Evolutionary conservation across 2,797 vertebrate genomes (phyloP), one percentile per base, ranked within the genome.

Genomic region (Melanotaenia maccullochi): DNA sequence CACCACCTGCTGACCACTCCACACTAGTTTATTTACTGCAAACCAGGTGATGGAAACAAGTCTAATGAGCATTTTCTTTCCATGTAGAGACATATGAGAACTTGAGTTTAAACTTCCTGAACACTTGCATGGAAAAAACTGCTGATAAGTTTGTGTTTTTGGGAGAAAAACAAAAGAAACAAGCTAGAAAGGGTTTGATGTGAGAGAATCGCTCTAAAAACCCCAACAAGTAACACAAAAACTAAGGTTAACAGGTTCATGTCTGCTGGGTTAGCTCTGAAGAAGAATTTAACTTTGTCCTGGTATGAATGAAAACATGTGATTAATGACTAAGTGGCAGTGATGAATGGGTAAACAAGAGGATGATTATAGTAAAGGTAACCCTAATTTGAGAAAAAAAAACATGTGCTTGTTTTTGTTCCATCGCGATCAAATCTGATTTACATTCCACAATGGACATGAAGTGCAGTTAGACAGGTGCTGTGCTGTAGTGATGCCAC

Each of bases 351-450:
- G 58, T 70, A 51, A 70, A 44, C 71, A 61, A 62, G 22, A 24
- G 16, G 22, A 65, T 16, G 1, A 6, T 18, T 18, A 42, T 16
- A 3, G 5, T 14, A 40, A 16, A 40, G 14, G 3, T 3, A 16
- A 42, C 9, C 36, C 11, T 11, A 12, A 49, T 25, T 4, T 22
- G 7, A 62, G 20, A 51, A 18, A 28, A 28, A 14, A 55, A n/a
- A 33, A 24, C 24, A n/a, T 81, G 85, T 83, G 79, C 79, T 87
- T 40, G 3, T 70, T 79, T 62, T 51, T 61, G 14, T 69, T 36
- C 16, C 24, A 24, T 22, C 52, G 49, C 5, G 18, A n/a, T n/a
- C 6, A 72, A 64, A 56, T 32, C 51, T 18, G 4, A 7, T 66
- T 64, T 66, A 78, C 62, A 71, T 82, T 79, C 66, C 47, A 60